Conservation (phyloP, 2,797 vertebrate genomes). For the Hapalemur alaotrensis region DNA sequence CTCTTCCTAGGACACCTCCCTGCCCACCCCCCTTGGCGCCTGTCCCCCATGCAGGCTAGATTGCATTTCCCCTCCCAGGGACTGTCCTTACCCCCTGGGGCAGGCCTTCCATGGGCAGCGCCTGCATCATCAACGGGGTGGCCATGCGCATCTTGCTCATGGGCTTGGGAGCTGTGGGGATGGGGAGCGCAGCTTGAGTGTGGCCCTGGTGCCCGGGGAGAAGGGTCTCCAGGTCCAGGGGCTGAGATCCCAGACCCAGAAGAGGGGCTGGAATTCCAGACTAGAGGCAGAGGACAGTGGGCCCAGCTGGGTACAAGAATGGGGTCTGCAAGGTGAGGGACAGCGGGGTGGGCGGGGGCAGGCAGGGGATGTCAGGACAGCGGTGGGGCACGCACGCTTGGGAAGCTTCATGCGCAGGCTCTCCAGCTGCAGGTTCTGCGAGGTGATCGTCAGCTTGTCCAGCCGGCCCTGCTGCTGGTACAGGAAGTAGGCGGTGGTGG, state of each 20-base stretch:
- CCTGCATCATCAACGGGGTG: slow-evolving; percentile 82
- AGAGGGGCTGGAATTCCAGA: not conserved
- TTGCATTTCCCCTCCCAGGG: not conserved
- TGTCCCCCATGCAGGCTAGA: not conserved
- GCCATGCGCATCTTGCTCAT: slow-evolving; percentile 83
- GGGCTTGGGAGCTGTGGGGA: slow-evolving; percentile 69
- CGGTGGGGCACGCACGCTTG: slow-evolving; percentile 76
- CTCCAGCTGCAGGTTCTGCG: slow-evolving; percentile 87
- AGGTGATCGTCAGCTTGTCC: slow-evolving; percentile 84
- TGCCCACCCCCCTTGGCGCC: not conserved
- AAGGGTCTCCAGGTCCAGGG: not conserved
- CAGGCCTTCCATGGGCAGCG: slow-evolving; percentile 21
- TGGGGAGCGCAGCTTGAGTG: not conserved
- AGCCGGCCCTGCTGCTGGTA: slow-evolving; percentile 90
- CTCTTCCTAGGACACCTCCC: not conserved
- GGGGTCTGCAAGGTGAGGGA: not conserved
- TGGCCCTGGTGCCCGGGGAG: not conserved
- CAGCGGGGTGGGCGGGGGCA: too few species aligned
- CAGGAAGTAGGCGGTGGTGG: slow-evolving; percentile 90
- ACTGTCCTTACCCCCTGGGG: slow-evolving; percentile 56
- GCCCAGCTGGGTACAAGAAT: not conserved
- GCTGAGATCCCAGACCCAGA: not conserved
- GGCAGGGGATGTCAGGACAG: fast-evolving
- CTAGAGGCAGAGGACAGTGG: not conserved
- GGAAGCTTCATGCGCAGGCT: slow-evolving; percentile 81